Conservation (phyloP, 92 coral and sea anemone species). For the Desmophyllum pertusum region DNA sequence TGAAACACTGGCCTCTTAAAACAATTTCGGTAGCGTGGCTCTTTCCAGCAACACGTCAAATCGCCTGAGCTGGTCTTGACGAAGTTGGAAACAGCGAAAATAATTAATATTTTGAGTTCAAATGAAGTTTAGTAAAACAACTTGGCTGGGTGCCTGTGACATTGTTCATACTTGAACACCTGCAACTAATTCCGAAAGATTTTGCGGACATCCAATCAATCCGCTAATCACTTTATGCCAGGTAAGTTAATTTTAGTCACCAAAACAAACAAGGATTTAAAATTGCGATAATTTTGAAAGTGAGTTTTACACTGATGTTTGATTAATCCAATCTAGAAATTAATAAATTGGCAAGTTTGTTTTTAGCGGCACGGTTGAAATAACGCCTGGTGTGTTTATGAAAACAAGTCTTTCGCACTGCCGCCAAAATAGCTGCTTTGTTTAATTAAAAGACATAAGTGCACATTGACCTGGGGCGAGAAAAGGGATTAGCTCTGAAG, state of each 20-base stretch:
- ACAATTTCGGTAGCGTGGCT: background rate
- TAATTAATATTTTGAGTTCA: background rate
- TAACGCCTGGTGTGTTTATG: background rate
- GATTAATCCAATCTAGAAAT: background rate
- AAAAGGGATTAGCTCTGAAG: background rate
- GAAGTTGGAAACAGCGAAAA: background rate
- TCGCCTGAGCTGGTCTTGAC: background rate
- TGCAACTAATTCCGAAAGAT: slow-evolving; percentile 4
- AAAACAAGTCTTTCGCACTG: background rate
- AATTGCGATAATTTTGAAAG: slow-evolving; percentile 7
- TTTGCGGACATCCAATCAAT: slow-evolving; percentile 1
- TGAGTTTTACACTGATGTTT: background rate
- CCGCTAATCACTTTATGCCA: slow-evolving; percentile 5
- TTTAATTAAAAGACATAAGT: background rate
- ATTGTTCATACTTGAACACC: slow-evolving; percentile 2
- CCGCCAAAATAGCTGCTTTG: background rate
- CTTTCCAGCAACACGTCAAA: background rate
- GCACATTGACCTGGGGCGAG: background rate
- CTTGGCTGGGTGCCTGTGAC: slow-evolving; percentile 20
- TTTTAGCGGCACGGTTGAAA: background rate
- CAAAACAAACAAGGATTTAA: background rate
- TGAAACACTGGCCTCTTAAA: background rate
- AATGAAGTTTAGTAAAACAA: slow-evolving; percentile 11
- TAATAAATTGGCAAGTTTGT: background rate
- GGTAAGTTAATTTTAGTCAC: background rate